phyloP scores from a whole-genome alignment of 2,797 vertebrate genomes.

The Typhlichthys subterraneus region DNA sequence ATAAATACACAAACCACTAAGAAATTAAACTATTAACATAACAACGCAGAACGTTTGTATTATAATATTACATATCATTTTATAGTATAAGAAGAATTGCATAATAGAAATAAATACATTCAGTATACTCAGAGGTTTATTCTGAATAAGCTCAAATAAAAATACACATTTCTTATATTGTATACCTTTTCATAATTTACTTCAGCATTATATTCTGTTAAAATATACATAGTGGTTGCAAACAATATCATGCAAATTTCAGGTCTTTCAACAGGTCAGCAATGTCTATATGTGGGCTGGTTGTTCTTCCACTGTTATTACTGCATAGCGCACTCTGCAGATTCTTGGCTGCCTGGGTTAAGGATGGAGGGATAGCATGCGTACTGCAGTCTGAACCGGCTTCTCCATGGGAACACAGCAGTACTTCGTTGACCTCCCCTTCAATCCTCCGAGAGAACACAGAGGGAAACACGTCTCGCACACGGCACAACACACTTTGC shows the following conservation, averaged over 20 bases:
- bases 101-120: too few species aligned
- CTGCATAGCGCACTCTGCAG: conserved; percentile 80
- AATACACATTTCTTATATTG: background rate
- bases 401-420: conserved; percentile 78
- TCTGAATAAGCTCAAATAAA: too few species aligned
- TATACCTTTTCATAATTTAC: background rate
- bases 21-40: background rate
- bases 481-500: conserved; percentile 75
- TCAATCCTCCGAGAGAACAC: conserved; percentile 83
- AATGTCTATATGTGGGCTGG: conserved; percentile 76
- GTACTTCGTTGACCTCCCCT: conserved; percentile 91
- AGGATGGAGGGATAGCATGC: conserved; percentile 44
- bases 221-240: background rate
- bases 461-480: conserved; percentile 65
- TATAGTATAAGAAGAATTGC: too few species aligned
- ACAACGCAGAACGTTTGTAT: background rate
- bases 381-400: conserved; percentile 23
- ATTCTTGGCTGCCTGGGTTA: conserved; percentile 64
- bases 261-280: conserved; percentile 84
- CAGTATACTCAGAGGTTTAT: too few species aligned
- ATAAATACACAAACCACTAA: too few species aligned
- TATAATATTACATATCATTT: background rate
- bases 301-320: conserved; percentile 58
- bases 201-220: background rate
- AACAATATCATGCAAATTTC: conserved; percentile 74